These are phyloP conservation scores for Coelogynopora nodosa DNA, from an alignment of 2,888 invertebrate species.

Conservation along the genomic window DNA sequence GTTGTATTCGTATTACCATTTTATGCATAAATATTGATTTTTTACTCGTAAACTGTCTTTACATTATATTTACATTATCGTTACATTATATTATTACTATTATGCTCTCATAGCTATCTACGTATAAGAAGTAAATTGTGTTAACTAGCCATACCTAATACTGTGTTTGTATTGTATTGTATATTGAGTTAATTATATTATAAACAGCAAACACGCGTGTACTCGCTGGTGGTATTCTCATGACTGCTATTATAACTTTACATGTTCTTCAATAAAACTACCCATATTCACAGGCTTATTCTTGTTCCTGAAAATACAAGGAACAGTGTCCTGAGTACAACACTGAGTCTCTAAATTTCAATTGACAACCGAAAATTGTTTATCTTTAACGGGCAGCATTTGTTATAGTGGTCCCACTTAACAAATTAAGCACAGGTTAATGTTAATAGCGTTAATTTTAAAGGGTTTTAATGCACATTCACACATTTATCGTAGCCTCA, in stretches of 20 bases:
- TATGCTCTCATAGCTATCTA: not conserved
- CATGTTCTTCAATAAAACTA: conserved; percentile 31
- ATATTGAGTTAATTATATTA: not conserved
- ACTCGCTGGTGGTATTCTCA: conserved; percentile 1
- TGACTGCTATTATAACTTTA: conserved; percentile 2
- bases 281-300: conserved; percentile 16
- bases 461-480: no score
- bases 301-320: conserved; percentile 19
- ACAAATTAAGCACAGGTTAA: no score
- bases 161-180: not conserved
- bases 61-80: not conserved
- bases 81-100: not conserved
- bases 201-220: conserved; percentile 11
- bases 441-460: no score
- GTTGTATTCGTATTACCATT: not conserved
- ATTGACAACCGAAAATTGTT: no score
- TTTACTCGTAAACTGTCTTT: not conserved
- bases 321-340: no score
- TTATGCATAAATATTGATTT: not conserved
- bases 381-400: no score
- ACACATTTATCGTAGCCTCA: no score
- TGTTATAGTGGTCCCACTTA: no score
- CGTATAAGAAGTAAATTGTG: conserved; percentile 15
- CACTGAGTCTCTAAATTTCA: no score
- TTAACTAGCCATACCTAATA: conserved; percentile 16